Evolutionary conservation across 2,113 vertebrate species (phyloP).

Genomic region (Silurus glanis): DNA sequence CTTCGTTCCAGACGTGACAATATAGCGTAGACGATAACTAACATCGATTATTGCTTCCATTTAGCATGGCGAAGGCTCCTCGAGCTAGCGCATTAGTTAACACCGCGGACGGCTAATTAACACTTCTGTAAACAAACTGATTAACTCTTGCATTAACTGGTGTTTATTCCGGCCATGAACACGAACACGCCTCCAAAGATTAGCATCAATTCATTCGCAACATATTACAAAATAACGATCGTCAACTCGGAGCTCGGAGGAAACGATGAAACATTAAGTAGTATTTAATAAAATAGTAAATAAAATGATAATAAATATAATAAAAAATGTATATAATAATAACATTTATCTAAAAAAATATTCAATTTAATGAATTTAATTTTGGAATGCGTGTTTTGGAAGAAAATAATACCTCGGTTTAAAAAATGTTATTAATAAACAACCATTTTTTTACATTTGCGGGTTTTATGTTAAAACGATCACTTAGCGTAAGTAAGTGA

Average conservation of each 20-base stretch:
- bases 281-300: too few species aligned
- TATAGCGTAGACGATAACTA: not conserved
- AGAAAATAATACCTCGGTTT: not conserved
- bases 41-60: not conserved
- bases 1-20: not conserved
- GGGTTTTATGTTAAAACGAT: not conserved
- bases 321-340: too few species aligned
- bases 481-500: not conserved
- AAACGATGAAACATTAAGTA: too few species aligned
- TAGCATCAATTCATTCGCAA: conserved; percentile 2
- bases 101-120: not conserved
- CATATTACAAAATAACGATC: not conserved
- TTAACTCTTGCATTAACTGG: not conserved
- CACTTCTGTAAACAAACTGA: not conserved
- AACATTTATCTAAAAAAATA: too few species aligned
- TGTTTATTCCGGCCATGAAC: not conserved
- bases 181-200: not conserved
- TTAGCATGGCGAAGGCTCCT: not conserved
- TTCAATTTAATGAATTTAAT: too few species aligned
- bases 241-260: not conserved
- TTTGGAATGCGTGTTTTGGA: not conserved
- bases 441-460: not conserved
- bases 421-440: fast-evolving
- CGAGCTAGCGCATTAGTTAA: not conserved
- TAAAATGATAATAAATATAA: too few species aligned